A percentile compares a stretch with the other conserved stretches of the same genome.
Conservation (phyloP, 2,888 invertebrate genomes). For the Sturmia bella region DNA sequence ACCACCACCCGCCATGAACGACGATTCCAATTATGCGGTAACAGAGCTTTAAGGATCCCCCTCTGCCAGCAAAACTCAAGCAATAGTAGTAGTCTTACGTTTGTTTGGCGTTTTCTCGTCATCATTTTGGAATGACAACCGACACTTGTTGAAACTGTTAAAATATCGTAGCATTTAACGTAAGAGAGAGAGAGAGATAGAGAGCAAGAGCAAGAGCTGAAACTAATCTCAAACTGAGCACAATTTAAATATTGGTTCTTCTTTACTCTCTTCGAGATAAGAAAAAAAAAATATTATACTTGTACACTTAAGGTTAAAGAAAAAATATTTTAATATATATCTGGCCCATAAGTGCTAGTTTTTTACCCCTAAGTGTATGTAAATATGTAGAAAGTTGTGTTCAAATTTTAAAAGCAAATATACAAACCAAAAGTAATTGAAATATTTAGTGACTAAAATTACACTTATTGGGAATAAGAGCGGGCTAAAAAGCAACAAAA, state of each 20-base stretch:
- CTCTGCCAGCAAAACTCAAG: neutral
- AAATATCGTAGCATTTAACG: slow-evolving; percentile 32
- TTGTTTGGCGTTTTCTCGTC: slow-evolving; percentile 40
- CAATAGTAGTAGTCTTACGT: slow-evolving; percentile 6
- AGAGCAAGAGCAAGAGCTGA: slow-evolving; percentile 1
- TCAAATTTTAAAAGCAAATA: slow-evolving; percentile 35
- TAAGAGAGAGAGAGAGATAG: neutral
- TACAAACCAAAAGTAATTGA: neutral
- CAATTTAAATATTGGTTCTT: neutral
- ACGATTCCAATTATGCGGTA: slow-evolving; percentile 82
- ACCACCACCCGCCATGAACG: slow-evolving; percentile 81
- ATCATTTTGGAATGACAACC: slow-evolving; percentile 12
- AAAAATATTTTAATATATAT: slow-evolving; percentile 35
- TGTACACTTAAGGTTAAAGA: slow-evolving; percentile 46
- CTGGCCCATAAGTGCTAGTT: slow-evolving; percentile 12
- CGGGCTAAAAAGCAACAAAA: neutral
- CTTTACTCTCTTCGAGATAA: slow-evolving; percentile 13
- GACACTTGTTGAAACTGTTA: slow-evolving; percentile 56
- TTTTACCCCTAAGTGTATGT: slow-evolving; percentile 50
- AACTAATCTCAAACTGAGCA: neutral
- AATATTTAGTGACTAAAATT: slow-evolving; percentile 45
- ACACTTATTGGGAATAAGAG: slow-evolving; percentile 41
- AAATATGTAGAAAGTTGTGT: slow-evolving; percentile 61
- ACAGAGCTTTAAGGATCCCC: slow-evolving; percentile 80
- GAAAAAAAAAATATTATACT: slow-evolving; percentile 16